Percentiles rank a stretch among this genome's conserved stretches.
These are phyloP conservation scores for Chelidonichthys spinosus DNA, from an alignment of 2,797 vertebrate genomes.

Conservation along the genomic window DNA sequence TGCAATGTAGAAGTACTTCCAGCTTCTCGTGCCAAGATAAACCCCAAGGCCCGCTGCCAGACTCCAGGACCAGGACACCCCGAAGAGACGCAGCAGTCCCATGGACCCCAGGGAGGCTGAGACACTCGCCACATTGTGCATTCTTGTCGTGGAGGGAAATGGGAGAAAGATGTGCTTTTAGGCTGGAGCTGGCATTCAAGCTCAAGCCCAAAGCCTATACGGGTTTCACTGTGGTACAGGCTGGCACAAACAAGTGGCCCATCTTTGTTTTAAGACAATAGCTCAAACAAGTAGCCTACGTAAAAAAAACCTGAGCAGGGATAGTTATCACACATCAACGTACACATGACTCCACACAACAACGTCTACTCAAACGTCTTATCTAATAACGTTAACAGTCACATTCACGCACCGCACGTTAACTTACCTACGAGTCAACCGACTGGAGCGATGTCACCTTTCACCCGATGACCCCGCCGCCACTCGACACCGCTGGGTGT, in stretches of 20 bases:
- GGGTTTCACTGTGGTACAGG: conserved; percentile 3
- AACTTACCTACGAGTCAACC: conserved; percentile 70
- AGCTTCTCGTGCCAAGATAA: conserved; percentile 88
- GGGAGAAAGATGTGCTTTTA: conserved; percentile 36
- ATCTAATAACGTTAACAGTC: not conserved
- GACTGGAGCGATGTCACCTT: conserved; percentile 62
- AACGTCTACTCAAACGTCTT: too few relatives aligned
- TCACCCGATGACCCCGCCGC: conserved; percentile 63
- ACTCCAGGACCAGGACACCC: conserved; percentile 92
- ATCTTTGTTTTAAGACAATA: not conserved
- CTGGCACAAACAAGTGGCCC: conserved; percentile 24
- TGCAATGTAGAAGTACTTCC: conserved; percentile 91
- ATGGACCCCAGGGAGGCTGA: conserved; percentile 88
- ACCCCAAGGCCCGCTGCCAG: conserved; percentile 87
- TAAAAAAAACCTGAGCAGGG: not conserved
- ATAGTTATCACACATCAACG: not conserved
- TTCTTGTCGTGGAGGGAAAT: conserved; percentile 71
- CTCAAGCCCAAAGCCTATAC: conserved; percentile 14
- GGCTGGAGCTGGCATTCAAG: conserved; percentile 17
- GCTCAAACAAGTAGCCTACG: not conserved
- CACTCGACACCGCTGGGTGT: conserved; percentile 15
- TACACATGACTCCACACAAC: not conserved
- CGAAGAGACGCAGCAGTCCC: conserved; percentile 88
- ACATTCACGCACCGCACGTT: not conserved
- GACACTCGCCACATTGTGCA: conserved; percentile 83